A percentile compares a stretch with the other conserved stretches of the same genome.
Evolutionary conservation across 2,888 invertebrate genomes (phyloP).

Genomic region (Morpho deidamia): DNA sequence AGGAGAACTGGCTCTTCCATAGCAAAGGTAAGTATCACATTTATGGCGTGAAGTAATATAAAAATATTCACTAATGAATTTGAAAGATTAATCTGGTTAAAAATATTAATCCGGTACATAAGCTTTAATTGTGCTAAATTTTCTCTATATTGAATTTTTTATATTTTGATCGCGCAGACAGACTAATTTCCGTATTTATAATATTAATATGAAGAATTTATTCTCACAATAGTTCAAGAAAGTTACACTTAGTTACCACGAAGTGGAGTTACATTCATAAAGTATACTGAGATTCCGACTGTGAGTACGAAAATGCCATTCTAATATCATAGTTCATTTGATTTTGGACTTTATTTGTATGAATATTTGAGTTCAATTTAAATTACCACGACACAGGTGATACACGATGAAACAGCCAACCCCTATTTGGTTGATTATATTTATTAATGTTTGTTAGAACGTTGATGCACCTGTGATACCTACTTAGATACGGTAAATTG

Average conservation of each 20-base stretch:
- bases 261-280: constrained; percentile 40
- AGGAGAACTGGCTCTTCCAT: too few relatives aligned
- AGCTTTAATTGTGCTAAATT: too few relatives aligned
- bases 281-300: constrained; percentile 50
- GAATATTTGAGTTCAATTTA: neutral
- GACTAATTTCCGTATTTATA: too few relatives aligned
- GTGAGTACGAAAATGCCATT: constrained; percentile 45
- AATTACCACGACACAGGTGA: neutral
- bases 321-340: constrained; percentile 16
- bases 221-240: constrained; percentile 10
- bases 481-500: neutral
- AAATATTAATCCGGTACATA: too few relatives aligned
- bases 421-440: constrained; percentile 6
- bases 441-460: constrained; percentile 3
- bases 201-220: too few relatives aligned
- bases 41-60: too few relatives aligned
- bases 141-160: too few relatives aligned
- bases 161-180: too few relatives aligned
- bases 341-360: neutral
- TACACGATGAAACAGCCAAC: neutral
- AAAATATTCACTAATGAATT: too few relatives aligned
- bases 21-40: too few relatives aligned
- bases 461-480: constrained; percentile 5
- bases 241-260: constrained; percentile 20
- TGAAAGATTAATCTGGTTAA: too few relatives aligned